A percentile compares a stretch with the other conserved stretches of the same genome.
These are phyloP conservation scores for Temnothorax longispinosus DNA, from an alignment of 1,140 invertebrate genomes.

Conservation along the genomic window DNA sequence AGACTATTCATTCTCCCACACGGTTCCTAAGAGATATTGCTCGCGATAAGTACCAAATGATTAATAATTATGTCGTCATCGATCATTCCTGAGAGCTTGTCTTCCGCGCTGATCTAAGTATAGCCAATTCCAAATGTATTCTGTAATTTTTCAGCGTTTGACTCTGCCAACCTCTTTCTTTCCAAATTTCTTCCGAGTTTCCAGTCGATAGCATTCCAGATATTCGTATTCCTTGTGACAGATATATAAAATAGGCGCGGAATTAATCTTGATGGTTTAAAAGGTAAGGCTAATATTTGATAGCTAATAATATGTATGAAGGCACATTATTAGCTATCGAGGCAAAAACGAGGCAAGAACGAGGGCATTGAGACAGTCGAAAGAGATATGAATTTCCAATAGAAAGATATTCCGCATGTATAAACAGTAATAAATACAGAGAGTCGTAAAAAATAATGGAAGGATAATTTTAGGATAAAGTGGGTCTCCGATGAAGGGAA, in stretches of 20 bases:
- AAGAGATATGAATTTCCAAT: background rate
- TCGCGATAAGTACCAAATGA: constrained; percentile 35
- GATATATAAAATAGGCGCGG: background rate
- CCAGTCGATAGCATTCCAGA: background rate
- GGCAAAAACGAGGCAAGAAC: too few relatives aligned
- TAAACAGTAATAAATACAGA: too few relatives aligned
- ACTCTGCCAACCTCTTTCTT: background rate
- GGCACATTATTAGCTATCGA: too few relatives aligned
- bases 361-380: background rate
- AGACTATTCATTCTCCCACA: constrained; percentile 3
- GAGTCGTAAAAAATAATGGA: background rate
- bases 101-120: constrained; percentile 17
- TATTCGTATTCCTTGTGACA: background rate
- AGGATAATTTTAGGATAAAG: background rate
- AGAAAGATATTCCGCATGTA: background rate
- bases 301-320: background rate
- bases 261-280: background rate
- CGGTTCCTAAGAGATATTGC: constrained; percentile 41
- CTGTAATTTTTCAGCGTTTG: constrained; percentile 6
- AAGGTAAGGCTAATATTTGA: background rate
- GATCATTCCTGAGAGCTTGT: constrained; percentile 12
- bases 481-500: background rate
- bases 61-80: constrained; percentile 56
- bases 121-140: constrained; percentile 25
- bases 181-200: background rate